Evolutionary conservation across 2,888 invertebrate genomes (phyloP).

Genomic region (Prosapia bicincta): DNA sequence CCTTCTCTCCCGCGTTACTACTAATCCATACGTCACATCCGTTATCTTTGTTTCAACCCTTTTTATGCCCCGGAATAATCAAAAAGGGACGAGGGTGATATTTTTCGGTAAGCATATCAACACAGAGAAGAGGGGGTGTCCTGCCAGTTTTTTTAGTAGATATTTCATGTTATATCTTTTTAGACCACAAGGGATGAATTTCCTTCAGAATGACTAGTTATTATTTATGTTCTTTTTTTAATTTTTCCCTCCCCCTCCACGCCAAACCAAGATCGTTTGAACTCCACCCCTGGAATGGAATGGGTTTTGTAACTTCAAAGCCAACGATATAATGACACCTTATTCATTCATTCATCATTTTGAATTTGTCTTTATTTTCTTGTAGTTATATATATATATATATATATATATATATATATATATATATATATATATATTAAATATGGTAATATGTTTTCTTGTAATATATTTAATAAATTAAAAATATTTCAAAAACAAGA

Average conservation of each 20-base stretch:
- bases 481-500: no score
- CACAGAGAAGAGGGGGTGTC: conserved; percentile 30
- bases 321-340: not conserved
- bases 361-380: not conserved
- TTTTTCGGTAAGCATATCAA: conserved; percentile 38
- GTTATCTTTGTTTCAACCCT: conserved; percentile 43
- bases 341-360: not conserved
- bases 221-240: conserved; percentile 30
- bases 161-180: conserved; percentile 37
- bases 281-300: not conserved
- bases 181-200: conserved; percentile 33
- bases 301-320: not conserved
- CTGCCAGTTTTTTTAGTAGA: conserved; percentile 32
- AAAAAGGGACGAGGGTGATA: conserved; percentile 38
- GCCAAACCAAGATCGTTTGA: not conserved
- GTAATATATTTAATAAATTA: no score
- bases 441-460: no score
- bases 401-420: no score
- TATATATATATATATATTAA: no score
- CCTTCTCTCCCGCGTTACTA: conserved; percentile 28
- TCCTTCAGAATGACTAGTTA: conserved; percentile 31
- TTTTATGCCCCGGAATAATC: conserved; percentile 42
- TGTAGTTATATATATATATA: no score
- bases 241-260: not conserved
- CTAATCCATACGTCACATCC: conserved; percentile 42